Evolutionary conservation across 2,797 vertebrate species (phyloP).

Genomic region (Triplophysa yarkandensis): DNA sequence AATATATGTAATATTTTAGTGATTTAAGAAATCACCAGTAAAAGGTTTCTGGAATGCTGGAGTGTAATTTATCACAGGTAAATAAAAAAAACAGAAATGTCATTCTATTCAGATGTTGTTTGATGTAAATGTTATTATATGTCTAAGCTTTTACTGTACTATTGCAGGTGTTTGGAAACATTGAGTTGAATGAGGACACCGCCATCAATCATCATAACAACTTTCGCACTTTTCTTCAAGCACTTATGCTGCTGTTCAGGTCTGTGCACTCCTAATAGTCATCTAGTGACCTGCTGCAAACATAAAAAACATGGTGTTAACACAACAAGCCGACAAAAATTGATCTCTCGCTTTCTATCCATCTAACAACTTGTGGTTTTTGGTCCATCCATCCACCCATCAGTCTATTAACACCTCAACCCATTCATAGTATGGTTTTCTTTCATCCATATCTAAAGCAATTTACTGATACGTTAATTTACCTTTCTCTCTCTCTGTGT

Average conservation of each 20-base stretch:
- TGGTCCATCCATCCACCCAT: background rate
- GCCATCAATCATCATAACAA: conserved; percentile 95
- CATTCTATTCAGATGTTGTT: background rate
- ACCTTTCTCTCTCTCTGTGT: too few species aligned
- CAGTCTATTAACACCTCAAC: background rate
- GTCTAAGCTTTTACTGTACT: background rate
- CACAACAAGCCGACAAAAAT: background rate
- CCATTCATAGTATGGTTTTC: background rate
- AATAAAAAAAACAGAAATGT: background rate
- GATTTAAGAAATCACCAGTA: background rate
- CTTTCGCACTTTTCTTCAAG: conserved; percentile 93
- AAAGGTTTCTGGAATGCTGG: background rate
- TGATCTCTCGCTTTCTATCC: background rate
- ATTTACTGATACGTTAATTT: background rate
- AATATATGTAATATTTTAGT: background rate
- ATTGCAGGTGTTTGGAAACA: conserved; percentile 93
- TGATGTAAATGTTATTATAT: background rate
- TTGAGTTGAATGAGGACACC: conserved; percentile 86
- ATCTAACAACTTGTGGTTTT: background rate
- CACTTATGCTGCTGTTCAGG: conserved; percentile 96
- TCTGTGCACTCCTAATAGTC: conserved; percentile 54
- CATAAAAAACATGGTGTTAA: too few species aligned
- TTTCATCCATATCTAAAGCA: background rate
- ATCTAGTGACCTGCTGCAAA: background rate
- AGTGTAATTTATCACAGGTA: background rate